A percentile compares a stretch with the other conserved stretches of the same genome.
Evolutionary conservation across 2,113 vertebrate species (phyloP).

Genomic region (Struthidea cinerea): DNA sequence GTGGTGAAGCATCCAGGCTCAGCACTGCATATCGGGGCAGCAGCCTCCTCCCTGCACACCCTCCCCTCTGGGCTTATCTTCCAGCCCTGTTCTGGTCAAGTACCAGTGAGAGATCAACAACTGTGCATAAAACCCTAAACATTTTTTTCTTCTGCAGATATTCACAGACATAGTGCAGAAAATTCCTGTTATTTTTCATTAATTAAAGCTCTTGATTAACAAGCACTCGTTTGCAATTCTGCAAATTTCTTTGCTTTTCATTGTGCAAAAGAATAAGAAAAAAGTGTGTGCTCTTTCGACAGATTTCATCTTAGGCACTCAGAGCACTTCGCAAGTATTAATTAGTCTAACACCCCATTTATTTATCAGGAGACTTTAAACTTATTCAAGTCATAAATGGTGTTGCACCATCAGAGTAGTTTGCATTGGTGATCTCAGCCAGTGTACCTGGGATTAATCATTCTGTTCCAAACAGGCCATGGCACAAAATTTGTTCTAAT

Average conservation of each 20-base stretch:
- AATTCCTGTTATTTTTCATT: not conserved
- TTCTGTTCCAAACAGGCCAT: not conserved
- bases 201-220: not conserved
- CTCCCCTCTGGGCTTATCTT: not conserved
- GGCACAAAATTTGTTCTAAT: not conserved
- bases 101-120: not conserved
- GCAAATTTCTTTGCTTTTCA: not conserved
- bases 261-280: not conserved
- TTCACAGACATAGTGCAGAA: not conserved
- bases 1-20: not conserved
- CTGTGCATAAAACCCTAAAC: not conserved
- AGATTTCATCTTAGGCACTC: not conserved
- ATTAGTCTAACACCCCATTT: not conserved
- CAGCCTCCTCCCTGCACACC: not conserved
- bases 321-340: not conserved
- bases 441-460: not conserved
- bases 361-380: not conserved
- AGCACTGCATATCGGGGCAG: accelerated
- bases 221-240: not conserved
- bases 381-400: not conserved
- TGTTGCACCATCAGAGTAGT: not conserved
- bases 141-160: not conserved
- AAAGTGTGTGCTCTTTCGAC: not conserved
- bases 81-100: not conserved
- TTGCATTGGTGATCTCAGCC: not conserved